Evolutionary conservation across 1,140 invertebrate genomes (phyloP).

Genomic region (Branchinecta lindahli): DNA sequence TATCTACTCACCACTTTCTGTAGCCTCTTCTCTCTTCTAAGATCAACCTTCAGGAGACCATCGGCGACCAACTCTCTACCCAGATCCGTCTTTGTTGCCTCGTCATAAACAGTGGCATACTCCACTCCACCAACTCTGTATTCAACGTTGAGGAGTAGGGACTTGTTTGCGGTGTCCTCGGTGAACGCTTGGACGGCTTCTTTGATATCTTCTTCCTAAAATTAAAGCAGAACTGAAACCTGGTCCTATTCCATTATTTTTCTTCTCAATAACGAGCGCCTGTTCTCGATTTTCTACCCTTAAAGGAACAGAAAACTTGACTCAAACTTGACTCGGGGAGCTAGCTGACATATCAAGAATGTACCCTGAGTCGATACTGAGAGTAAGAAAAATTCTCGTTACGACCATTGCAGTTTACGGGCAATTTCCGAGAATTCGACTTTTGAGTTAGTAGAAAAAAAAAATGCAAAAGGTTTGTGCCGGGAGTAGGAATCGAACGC

Average conservation of each 20-base stretch:
- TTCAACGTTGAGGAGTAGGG: slow-evolving; percentile 56
- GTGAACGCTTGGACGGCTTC: slow-evolving; percentile 47
- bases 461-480: slow-evolving; percentile 7
- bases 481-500: too few relatives aligned
- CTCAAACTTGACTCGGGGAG: too few relatives aligned
- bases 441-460: too few relatives aligned
- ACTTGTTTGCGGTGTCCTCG: slow-evolving; percentile 38
- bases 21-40: slow-evolving; percentile 59
- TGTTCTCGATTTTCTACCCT: slow-evolving; percentile 14
- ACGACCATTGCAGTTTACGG: too few relatives aligned
- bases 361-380: too few relatives aligned
- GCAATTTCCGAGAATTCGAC: too few relatives aligned
- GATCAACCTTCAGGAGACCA: slow-evolving; percentile 67
- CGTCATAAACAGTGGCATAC: slow-evolving; percentile 56
- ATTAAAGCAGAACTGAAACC: slow-evolving; percentile 18
- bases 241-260: too few relatives aligned
- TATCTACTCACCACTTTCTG: slow-evolving; percentile 51
- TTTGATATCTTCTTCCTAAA: slow-evolving; percentile 53
- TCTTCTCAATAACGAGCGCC: slow-evolving; percentile 1
- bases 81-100: slow-evolving; percentile 43
- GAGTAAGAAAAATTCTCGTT: too few relatives aligned
- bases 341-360: too few relatives aligned
- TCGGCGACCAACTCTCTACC: slow-evolving; percentile 66
- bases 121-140: slow-evolving; percentile 45
- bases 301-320: too few relatives aligned